phyloP scores from a whole-genome alignment of 2,113 vertebrate genomes.

The Corythaixoides concolor region DNA sequence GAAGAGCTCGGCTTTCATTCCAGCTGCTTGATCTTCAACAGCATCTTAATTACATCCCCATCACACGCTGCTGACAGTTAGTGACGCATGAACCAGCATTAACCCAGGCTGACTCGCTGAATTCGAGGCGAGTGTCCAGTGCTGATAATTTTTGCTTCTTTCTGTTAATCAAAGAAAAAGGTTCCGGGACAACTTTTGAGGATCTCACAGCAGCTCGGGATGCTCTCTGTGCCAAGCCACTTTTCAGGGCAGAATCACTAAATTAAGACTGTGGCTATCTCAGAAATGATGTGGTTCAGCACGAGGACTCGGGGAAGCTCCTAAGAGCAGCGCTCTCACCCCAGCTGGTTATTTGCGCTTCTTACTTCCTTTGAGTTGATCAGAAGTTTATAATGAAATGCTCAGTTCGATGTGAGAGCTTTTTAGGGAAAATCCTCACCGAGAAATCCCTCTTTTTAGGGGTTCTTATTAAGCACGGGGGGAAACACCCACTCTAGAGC shows the following conservation, averaged over 20 bases:
- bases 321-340: not conserved
- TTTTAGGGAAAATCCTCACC: not conserved
- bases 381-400: rapidly evolving
- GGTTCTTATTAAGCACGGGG: not conserved
- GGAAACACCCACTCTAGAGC: not conserved
- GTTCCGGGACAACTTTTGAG: not conserved
- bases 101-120: not conserved
- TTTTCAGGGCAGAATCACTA: not conserved
- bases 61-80: not conserved
- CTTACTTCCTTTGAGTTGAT: not conserved
- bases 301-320: not conserved
- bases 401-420: rapidly evolving
- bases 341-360: not conserved
- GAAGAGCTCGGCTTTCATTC: constrained; percentile 29
- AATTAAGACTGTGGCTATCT: not conserved
- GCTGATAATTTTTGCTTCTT: not conserved
- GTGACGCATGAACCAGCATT: not conserved
- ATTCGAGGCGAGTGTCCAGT: rapidly evolving
- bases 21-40: constrained; percentile 44
- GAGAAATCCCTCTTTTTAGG: not conserved
- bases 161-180: not conserved
- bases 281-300: not conserved
- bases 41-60: constrained; percentile 37
- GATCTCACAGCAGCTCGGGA: not conserved
- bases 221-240: not conserved